Evolutionary conservation across 2,113 vertebrate genomes (phyloP).

Genomic region (Thryonomys swinderianus): DNA sequence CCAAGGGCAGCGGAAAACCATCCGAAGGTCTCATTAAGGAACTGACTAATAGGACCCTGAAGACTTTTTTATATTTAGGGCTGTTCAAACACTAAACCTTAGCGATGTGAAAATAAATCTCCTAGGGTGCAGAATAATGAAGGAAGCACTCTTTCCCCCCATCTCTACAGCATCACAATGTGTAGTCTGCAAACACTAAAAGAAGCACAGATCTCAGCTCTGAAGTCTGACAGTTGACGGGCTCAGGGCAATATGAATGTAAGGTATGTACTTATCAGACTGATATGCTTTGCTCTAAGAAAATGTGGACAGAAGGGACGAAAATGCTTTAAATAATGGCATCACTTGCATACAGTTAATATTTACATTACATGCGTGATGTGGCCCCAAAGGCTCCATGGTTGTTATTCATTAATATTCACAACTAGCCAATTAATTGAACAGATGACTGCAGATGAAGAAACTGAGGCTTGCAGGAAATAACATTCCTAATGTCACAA

Average conservation of each 20-base stretch:
- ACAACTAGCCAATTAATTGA: not conserved
- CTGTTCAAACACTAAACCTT: conserved; percentile 28
- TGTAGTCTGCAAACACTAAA: not conserved
- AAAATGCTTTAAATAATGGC: not conserved
- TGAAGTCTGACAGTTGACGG: not conserved
- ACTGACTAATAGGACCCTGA: not conserved
- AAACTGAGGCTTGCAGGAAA: not conserved
- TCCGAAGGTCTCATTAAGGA: not conserved
- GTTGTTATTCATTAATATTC: not conserved
- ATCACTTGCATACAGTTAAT: not conserved
- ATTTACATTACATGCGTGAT: not conserved
- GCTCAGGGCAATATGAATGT: not conserved
- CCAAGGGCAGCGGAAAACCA: not conserved
- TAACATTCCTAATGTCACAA: not conserved
- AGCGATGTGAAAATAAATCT: not conserved
- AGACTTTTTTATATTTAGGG: not conserved
- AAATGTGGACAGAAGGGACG: not conserved
- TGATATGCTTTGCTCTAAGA: not conserved
- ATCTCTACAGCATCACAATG: not conserved
- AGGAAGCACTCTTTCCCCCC: not conserved
- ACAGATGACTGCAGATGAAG: not conserved
- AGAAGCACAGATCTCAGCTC: not conserved
- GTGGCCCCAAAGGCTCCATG: not conserved
- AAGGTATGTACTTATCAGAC: not conserved
- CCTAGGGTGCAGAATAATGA: not conserved